Evolutionary conservation across 2,888 invertebrate genomes (phyloP), one percentile per base, ranked within the genome.

Genomic region (Anaspis maculata): DNA sequence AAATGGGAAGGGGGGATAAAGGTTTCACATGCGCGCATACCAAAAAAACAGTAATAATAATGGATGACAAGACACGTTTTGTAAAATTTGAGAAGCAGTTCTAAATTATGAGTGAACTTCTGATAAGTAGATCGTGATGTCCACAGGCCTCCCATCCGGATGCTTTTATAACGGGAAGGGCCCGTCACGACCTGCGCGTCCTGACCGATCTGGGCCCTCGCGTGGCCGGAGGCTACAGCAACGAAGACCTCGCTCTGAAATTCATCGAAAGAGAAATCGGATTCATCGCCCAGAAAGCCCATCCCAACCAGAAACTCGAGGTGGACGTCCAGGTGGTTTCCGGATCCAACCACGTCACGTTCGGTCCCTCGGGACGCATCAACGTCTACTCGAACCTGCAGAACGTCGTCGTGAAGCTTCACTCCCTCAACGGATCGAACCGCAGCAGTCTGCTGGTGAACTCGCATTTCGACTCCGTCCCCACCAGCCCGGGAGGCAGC

Each of bases 381-480:
- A 83, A 83, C 64, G 77, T 81, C 46, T 94, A 95, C 65, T 74
- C 78, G 48, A 83, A 83, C 66, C 79, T 86, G 46, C 80, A 81
- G 60, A 89, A 86, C 67, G 75, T 92, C 47, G 71, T 88, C 44
- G 88, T 82, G 25, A 77, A 75, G 60, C 61, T 87, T 27, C 73
- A 78, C 39, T 76, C 80, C 2, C 53, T 57, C 16, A 53, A 61
- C 39, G 60, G 64, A 25, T 61, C 70, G 2, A 70, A 59, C 52
- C n/a, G n/a, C n/a, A 35, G 54, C 42, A 79, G 81, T 48, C 66
- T 94, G 40, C 70, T 94, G 52, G 67, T 95, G 49, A 95, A 94
- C 68, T 88, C 91, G 56, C 95, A 95, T 69, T 90, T 81, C 68
- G 94, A 94, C 69, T 79, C 86, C 31, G 87, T 90, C 49, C 76